Evolutionary conservation across 2,888 invertebrate genomes (phyloP).

Genomic region (Pandemis heparana): DNA sequence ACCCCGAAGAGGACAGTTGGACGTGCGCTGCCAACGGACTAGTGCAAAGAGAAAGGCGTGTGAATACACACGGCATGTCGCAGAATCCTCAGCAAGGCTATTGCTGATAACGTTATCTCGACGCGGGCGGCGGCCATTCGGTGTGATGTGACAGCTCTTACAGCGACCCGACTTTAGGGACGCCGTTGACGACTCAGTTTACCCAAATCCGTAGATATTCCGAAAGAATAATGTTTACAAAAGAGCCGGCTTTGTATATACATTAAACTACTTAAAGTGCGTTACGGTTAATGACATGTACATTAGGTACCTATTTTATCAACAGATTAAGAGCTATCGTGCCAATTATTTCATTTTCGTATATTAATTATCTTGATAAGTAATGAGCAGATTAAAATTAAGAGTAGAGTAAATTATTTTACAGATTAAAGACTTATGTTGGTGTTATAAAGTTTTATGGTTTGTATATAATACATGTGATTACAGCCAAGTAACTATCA

Average conservation of each 20-base stretch:
- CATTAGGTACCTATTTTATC: no score
- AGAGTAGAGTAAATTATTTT: no score
- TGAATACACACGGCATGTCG: constrained; percentile 53
- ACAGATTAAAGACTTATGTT: not conserved
- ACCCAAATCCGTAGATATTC: not conserved
- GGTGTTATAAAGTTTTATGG: no score
- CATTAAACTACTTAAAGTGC: no score
- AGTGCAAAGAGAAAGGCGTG: constrained; percentile 47
- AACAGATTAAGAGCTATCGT: no score
- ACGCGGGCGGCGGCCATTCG: constrained; percentile 45
- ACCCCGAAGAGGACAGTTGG: constrained; percentile 20
- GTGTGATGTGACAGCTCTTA: constrained; percentile 48
- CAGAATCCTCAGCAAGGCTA: constrained; percentile 82
- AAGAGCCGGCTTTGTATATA: no score
- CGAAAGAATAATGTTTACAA: not conserved
- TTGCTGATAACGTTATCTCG: constrained; percentile 82
- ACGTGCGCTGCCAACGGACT: constrained; percentile 21
- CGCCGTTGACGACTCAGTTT: constrained; percentile 1
- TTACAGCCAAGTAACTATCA: no score
- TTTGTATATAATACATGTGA: no score
- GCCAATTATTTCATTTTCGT: no score
- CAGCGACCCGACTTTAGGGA: constrained; percentile 4
- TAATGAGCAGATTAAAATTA: no score
- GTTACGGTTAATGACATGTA: no score
- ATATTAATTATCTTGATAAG: no score